phyloP scores from a whole-genome alignment of 2,113 vertebrate species.

The Ceuthmochares aereus region DNA sequence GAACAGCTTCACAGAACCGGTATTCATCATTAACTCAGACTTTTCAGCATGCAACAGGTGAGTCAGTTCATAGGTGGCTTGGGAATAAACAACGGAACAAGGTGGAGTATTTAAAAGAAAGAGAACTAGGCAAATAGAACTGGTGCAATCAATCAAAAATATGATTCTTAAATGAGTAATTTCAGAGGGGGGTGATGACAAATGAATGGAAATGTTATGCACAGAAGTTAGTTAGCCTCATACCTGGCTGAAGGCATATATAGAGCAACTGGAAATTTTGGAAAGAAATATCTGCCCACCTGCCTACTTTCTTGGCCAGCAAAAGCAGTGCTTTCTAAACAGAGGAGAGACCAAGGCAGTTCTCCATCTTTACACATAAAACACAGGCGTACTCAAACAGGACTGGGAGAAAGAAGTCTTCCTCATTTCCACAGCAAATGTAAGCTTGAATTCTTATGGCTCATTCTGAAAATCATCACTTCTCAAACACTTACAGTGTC shows the following conservation, averaged over 20 bases:
- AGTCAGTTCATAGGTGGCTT: constrained; percentile 46
- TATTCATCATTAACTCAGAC: constrained; percentile 50
- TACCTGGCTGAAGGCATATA: constrained; percentile 15
- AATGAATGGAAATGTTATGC: constrained; percentile 50
- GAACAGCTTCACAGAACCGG: constrained; percentile 47
- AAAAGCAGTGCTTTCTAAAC: background rate
- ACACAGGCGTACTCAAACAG: background rate
- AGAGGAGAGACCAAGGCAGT: background rate
- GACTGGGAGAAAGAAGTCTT: background rate
- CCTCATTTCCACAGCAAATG: background rate
- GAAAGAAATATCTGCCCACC: constrained; percentile 13
- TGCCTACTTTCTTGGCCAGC: background rate
- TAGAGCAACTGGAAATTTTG: constrained; percentile 30
- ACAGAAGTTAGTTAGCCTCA: constrained; percentile 22
- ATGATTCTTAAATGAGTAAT: constrained; percentile 33
- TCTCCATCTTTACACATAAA: background rate
- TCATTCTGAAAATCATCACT: background rate
- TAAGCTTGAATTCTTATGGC: background rate
- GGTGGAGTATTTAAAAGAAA: background rate
- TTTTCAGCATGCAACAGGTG: constrained; percentile 66
- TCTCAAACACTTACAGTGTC: background rate
- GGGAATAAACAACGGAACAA: constrained; percentile 59
- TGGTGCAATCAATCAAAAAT: constrained; percentile 61
- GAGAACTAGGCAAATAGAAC: background rate
- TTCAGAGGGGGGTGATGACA: background rate